Evolutionary conservation across 2,888 invertebrate genomes (phyloP).

Genomic region (Leptogaster cylindrica): DNA sequence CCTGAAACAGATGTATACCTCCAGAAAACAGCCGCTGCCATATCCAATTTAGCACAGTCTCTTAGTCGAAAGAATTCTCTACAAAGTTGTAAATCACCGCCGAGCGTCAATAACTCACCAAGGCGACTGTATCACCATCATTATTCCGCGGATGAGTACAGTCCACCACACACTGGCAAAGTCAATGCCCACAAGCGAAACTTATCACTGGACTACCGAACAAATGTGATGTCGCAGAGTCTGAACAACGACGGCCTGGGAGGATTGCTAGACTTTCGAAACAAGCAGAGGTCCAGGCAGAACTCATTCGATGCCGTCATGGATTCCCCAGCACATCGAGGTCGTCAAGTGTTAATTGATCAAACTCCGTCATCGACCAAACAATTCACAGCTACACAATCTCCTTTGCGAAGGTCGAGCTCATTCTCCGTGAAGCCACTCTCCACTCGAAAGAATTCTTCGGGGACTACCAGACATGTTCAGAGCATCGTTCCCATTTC

Average conservation of each 20-base stretch:
- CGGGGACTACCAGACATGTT: background rate
- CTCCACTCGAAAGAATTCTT: background rate
- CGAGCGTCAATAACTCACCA: slow-evolving; percentile 45
- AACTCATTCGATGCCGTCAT: slow-evolving; percentile 58
- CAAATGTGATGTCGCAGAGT: slow-evolving; percentile 59
- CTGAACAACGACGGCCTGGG: slow-evolving; percentile 53
- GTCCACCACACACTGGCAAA: slow-evolving; percentile 55
- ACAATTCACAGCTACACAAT: slow-evolving; percentile 47
- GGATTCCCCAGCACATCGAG: slow-evolving; percentile 34
- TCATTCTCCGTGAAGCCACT: slow-evolving; percentile 68
- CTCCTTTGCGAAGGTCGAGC: slow-evolving; percentile 71
- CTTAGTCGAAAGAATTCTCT: slow-evolving; percentile 59
- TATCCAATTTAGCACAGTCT: slow-evolving; percentile 57
- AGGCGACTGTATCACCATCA: slow-evolving; percentile 47
- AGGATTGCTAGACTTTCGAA: slow-evolving; percentile 41
- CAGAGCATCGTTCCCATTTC: slow-evolving; percentile 5
- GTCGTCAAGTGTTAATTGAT: slow-evolving; percentile 48
- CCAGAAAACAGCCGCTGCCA: slow-evolving; percentile 63
- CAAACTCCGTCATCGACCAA: slow-evolving; percentile 51
- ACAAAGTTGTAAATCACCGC: slow-evolving; percentile 53
- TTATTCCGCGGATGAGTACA: slow-evolving; percentile 55
- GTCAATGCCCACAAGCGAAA: slow-evolving; percentile 49
- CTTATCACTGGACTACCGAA: slow-evolving; percentile 49
- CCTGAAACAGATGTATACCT: slow-evolving; percentile 64
- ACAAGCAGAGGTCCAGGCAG: slow-evolving; percentile 55